These are phyloP conservation scores for Onthophagus taurus DNA, from an alignment of 1,140 invertebrate species.

Conservation along the genomic window DNA sequence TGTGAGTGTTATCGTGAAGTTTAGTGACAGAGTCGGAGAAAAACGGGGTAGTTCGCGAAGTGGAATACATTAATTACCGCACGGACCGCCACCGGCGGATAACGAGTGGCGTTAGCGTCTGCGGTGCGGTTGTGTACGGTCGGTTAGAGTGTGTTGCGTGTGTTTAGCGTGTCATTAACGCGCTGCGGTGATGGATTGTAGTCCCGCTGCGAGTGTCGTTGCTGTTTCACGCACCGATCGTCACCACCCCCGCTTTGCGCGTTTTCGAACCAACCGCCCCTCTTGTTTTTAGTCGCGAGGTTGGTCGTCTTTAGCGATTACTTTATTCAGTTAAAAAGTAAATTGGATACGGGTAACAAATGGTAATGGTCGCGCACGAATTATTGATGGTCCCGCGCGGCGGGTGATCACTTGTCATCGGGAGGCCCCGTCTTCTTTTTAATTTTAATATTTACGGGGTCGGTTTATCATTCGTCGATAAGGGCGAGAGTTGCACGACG, in stretches of 20 bases:
- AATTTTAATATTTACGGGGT: conserved; percentile 17
- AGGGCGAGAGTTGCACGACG: neutral
- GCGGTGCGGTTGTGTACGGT: no score
- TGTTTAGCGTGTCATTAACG: conserved; percentile 36
- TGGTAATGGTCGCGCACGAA: conserved; percentile 18
- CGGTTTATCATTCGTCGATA: conserved; percentile 11
- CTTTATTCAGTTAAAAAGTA: no score
- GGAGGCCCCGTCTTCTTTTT: conserved; percentile 11
- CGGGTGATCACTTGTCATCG: conserved; percentile 18
- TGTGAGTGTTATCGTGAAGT: no score
- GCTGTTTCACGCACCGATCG: conserved; percentile 33
- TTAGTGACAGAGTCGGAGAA: no score
- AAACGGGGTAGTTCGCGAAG: no score
- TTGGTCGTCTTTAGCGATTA: no score
- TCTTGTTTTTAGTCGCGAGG: no score
- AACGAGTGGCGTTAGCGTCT: no score
- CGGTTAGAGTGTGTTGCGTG: conserved; percentile 25
- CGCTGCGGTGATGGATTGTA: conserved; percentile 32
- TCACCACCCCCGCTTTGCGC: conserved; percentile 18
- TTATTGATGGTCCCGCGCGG: conserved; percentile 17
- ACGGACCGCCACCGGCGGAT: no score
- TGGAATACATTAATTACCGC: no score
- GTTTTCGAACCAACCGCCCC: no score
- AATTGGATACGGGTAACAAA: conserved; percentile 17
- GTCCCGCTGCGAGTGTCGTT: conserved; percentile 31